Evolutionary conservation across 1,140 invertebrate species (phyloP).

Genomic region (Diorhabda elongata): DNA sequence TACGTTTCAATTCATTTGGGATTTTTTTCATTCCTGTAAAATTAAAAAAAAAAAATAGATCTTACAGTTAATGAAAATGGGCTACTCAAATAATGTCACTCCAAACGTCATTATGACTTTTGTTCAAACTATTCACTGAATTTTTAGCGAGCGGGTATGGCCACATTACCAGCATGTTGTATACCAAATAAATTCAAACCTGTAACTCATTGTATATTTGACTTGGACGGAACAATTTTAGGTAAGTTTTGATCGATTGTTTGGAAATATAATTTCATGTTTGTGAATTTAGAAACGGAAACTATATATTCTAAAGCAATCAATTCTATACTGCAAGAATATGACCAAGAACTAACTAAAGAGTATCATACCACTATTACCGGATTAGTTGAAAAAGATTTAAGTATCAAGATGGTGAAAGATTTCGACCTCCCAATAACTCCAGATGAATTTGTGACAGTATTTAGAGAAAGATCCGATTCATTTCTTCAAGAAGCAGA

Average conservation of each 20-base stretch:
- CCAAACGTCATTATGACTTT: too few species aligned
- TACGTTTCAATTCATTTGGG: too few species aligned
- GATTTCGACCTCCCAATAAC: background rate
- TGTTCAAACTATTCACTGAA: too few species aligned
- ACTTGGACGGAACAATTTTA: constrained; percentile 22
- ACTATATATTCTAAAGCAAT: constrained; percentile 66
- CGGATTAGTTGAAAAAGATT: constrained; percentile 64
- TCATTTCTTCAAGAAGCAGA: background rate
- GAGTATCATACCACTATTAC: constrained; percentile 67
- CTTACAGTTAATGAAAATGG: too few species aligned
- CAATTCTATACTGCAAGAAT: constrained; percentile 60
- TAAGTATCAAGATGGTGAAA: constrained; percentile 46
- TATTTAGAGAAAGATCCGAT: background rate
- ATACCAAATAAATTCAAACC: constrained; percentile 7
- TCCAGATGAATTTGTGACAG: background rate
- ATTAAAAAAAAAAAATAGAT: too few species aligned
- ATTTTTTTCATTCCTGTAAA: too few species aligned
- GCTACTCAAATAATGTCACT: too few species aligned
- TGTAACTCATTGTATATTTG: constrained; percentile 23
- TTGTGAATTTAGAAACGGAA: constrained; percentile 62
- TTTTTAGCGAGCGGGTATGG: background rate
- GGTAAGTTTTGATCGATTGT: constrained; percentile 2
- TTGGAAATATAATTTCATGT: background rate
- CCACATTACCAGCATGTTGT: background rate
- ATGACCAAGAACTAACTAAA: constrained; percentile 70